phyloP scores from a whole-genome alignment of 2,888 invertebrate species.

The Bedellia somnulentella region DNA sequence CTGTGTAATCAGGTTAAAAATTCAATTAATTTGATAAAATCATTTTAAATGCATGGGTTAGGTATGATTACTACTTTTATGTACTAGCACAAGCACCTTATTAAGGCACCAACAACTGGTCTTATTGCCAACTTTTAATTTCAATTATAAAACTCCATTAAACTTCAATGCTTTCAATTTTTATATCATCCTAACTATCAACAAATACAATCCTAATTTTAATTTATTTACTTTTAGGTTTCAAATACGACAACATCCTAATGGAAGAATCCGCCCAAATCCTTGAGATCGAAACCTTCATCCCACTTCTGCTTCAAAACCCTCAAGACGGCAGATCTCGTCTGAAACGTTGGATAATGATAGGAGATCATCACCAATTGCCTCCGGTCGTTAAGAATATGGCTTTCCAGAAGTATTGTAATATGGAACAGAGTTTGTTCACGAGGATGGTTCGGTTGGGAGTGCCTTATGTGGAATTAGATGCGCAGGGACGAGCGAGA shows the following conservation, averaged over 20 bases:
- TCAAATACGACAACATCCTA: slow-evolving; percentile 97
- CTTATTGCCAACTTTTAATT: too few relatives aligned
- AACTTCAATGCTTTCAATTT: too few relatives aligned
- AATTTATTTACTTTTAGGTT: slow-evolving; percentile 65
- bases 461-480: slow-evolving; percentile 95
- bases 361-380: slow-evolving; percentile 98
- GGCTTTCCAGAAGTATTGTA: slow-evolving; percentile 99
- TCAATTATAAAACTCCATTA: too few relatives aligned
- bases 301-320: slow-evolving; percentile 96
- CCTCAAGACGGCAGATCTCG: slow-evolving; percentile 95
- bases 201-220: too few relatives aligned
- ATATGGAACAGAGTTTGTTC: slow-evolving; percentile 99
- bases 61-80: too few relatives aligned
- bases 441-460: slow-evolving; percentile 94
- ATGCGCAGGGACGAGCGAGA: slow-evolving; percentile 95
- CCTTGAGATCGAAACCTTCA: slow-evolving; percentile 98
- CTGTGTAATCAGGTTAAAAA: too few relatives aligned
- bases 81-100: too few relatives aligned
- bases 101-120: too few relatives aligned
- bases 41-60: too few relatives aligned
- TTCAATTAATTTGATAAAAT: too few relatives aligned
- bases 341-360: slow-evolving; percentile 99
- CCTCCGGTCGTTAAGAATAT: slow-evolving; percentile 99
- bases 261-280: slow-evolving; percentile 99
- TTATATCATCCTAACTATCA: too few relatives aligned